Evolutionary conservation across 1,140 invertebrate species (phyloP).

Genomic region (Trachymyrmex cornetzi): DNA sequence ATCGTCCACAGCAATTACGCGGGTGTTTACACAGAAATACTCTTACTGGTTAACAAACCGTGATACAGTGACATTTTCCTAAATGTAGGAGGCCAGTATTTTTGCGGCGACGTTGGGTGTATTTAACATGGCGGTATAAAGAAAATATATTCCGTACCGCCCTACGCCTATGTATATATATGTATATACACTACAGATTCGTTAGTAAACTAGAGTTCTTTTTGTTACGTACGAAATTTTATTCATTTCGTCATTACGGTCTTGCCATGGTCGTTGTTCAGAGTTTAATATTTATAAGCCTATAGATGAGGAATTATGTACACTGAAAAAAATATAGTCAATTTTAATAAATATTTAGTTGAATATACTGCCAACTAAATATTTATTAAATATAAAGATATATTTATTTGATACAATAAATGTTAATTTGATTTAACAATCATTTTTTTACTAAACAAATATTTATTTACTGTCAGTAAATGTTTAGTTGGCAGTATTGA

Average conservation of each 20-base stretch:
- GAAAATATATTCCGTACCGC: conserved; percentile 27
- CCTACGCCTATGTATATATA: neutral
- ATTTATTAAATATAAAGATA: too few species aligned
- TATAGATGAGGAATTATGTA: neutral
- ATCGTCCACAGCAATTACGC: conserved; percentile 74
- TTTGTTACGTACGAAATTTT: conserved; percentile 7
- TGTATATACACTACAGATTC: neutral
- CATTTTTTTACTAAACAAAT: too few species aligned
- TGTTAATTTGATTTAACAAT: too few species aligned
- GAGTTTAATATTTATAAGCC: conserved; percentile 21
- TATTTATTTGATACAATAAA: too few species aligned
- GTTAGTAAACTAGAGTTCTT: neutral
- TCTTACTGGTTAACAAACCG: conserved; percentile 58
- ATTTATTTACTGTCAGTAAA: too few species aligned
- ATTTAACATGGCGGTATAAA: neutral
- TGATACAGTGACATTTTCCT: conserved; percentile 72
- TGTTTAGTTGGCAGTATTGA: too few species aligned
- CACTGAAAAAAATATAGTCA: too few species aligned
- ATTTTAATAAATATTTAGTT: too few species aligned
- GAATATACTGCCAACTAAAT: too few species aligned
- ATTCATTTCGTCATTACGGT: conserved; percentile 8
- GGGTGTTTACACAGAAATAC: conserved; percentile 73
- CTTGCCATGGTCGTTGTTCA: neutral
- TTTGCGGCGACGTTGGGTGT: conserved; percentile 16
- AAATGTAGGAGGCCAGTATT: conserved; percentile 64